A percentile compares a stretch with the other conserved stretches of the same genome.
These are phyloP conservation scores for Trachelus iudaicus DNA, from an alignment of 2,888 invertebrate species.

Conservation along the genomic window DNA sequence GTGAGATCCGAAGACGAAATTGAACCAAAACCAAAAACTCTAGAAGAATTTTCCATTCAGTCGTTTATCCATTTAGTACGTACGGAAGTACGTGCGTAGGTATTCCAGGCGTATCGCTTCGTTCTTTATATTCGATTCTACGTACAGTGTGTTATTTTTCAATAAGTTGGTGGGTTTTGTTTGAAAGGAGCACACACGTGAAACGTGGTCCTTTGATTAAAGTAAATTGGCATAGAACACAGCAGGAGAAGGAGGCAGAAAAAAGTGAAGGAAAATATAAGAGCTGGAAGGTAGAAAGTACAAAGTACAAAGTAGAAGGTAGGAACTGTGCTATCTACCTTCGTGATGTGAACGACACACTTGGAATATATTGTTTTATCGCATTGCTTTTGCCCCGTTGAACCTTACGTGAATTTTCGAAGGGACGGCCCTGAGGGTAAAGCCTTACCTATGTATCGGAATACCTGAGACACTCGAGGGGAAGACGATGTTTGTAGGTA, in stretches of 20 bases:
- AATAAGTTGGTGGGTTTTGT: background rate
- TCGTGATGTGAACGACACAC: slow-evolving; percentile 11
- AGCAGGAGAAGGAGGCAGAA: background rate
- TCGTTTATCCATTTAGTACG: too few relatives aligned
- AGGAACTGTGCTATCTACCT: background rate
- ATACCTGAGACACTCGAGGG: too few relatives aligned
- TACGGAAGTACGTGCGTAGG: background rate
- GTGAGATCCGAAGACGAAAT: too few relatives aligned
- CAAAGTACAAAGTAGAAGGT: background rate
- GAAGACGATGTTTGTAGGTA: too few relatives aligned
- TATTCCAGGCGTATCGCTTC: background rate
- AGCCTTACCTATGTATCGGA: too few relatives aligned
- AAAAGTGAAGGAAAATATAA: background rate
- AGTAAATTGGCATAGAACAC: background rate
- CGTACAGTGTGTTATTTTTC: background rate
- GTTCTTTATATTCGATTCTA: background rate
- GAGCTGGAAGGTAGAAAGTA: background rate
- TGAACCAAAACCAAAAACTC: too few relatives aligned
- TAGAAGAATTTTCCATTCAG: too few relatives aligned
- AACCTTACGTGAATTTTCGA: background rate
- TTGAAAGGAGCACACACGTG: background rate
- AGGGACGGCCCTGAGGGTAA: too few relatives aligned
- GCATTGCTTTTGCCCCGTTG: background rate
- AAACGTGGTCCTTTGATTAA: slow-evolving; percentile 14
- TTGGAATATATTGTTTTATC: slow-evolving; percentile 10